Conservation (phyloP, 2,888 invertebrate genomes). For the Sminthurides aquaticus region DNA sequence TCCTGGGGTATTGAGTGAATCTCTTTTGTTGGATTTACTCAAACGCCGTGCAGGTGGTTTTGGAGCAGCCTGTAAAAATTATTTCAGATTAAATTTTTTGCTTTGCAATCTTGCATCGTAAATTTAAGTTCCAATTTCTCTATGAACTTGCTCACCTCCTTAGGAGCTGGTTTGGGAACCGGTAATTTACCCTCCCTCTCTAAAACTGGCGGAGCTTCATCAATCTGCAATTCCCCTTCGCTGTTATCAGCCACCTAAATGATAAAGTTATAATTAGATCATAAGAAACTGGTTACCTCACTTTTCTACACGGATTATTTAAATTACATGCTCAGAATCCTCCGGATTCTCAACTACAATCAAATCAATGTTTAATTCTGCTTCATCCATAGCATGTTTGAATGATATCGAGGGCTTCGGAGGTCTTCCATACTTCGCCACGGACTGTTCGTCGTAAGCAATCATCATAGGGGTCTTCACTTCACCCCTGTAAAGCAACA, state of each 20-base stretch:
- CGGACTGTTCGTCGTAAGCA: slow-evolving; percentile 65
- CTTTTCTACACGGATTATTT: neutral
- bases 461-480: slow-evolving; percentile 78
- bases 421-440: slow-evolving; percentile 68
- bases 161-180: no score
- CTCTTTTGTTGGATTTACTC: slow-evolving; percentile 33
- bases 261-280: neutral
- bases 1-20: slow-evolving; percentile 29
- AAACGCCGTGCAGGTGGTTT: slow-evolving; percentile 21
- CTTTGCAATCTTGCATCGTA: no score
- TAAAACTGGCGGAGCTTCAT: slow-evolving; percentile 44
- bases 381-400: slow-evolving; percentile 79
- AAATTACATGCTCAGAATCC: neutral
- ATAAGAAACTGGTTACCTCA: neutral
- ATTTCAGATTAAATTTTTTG: no score
- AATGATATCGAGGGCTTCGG: slow-evolving; percentile 62
- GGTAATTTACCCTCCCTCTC: slow-evolving; percentile 26
- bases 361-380: slow-evolving; percentile 61
- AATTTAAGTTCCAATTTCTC: no score
- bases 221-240: slow-evolving; percentile 45
- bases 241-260: neutral
- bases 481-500: slow-evolving; percentile 17
- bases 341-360: slow-evolving; percentile 2
- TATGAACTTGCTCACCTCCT: no score
- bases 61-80: slow-evolving; percentile 4